A percentile compares a stretch with the other conserved stretches of the same genome.
Evolutionary conservation across 2,113 vertebrate genomes (phyloP).

Genomic region (Cynoglossus semilaevis): DNA sequence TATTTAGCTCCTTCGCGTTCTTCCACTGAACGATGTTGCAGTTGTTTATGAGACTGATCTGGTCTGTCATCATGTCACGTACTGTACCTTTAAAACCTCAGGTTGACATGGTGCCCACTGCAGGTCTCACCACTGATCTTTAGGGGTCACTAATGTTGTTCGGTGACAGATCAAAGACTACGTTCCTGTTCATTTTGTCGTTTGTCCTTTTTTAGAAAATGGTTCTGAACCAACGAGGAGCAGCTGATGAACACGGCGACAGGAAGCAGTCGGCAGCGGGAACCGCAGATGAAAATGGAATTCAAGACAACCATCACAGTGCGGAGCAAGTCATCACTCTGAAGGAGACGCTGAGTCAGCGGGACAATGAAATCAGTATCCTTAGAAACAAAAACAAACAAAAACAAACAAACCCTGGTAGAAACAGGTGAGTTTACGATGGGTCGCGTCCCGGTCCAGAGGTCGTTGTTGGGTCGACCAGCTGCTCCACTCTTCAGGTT

Average conservation of each 20-base stretch:
- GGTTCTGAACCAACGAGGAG: constrained; percentile 57
- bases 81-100: not conserved
- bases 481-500: too few relatives aligned
- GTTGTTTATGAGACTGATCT: constrained; percentile 13
- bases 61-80: too few relatives aligned
- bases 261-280: constrained; percentile 10
- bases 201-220: constrained; percentile 65
- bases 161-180: too few relatives aligned
- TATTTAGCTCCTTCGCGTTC: constrained; percentile 14
- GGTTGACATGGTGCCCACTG: too few relatives aligned
- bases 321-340: constrained; percentile 75
- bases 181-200: not conserved
- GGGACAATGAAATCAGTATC: constrained; percentile 97
- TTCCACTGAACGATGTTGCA: constrained; percentile 1
- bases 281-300: constrained; percentile 12
- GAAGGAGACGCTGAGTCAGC: constrained; percentile 81
- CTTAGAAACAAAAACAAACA: constrained; percentile 63
- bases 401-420: too few relatives aligned
- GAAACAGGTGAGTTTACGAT: too few relatives aligned
- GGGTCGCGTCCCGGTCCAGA: too few relatives aligned
- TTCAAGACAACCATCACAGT: constrained; percentile 10
- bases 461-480: too few relatives aligned
- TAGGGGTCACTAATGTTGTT: too few relatives aligned
- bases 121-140: too few relatives aligned
- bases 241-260: constrained; percentile 18